Evolutionary conservation across 2,113 vertebrate species (phyloP).

Genomic region (Tympanuchus pallidicinctus): DNA sequence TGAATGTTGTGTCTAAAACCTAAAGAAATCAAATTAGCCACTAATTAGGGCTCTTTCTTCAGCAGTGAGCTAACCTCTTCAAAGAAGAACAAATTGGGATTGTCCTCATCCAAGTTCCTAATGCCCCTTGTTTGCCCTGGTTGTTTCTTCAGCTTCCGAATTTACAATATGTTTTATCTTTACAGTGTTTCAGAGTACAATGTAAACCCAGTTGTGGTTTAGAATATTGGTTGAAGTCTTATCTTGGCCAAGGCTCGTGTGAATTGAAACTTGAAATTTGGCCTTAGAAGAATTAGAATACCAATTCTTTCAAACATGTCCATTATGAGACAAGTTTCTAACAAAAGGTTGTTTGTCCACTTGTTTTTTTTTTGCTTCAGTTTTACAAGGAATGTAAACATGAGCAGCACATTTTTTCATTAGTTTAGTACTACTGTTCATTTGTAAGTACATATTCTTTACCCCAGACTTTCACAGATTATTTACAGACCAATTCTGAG

Average conservation of each 20-base stretch:
- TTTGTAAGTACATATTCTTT: not conserved
- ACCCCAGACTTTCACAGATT: not conserved
- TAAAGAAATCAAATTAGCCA: not conserved
- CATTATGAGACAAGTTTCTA: not conserved
- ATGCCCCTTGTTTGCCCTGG: not conserved
- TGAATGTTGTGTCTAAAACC: not conserved
- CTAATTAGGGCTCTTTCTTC: not conserved
- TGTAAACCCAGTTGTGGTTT: not conserved
- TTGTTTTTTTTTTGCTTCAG: not conserved
- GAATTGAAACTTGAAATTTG: not conserved
- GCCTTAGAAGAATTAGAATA: not conserved
- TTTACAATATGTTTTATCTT: not conserved
- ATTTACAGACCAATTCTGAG: not conserved
- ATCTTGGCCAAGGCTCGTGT: not conserved
- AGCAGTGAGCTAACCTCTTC: not conserved
- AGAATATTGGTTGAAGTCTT: not conserved
- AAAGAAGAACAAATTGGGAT: not conserved
- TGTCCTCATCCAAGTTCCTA: not conserved
- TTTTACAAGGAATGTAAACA: not conserved
- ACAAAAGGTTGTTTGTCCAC: accelerated
- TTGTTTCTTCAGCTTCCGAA: conserved; percentile 5
- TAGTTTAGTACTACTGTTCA: not conserved
- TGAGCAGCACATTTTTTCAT: not conserved
- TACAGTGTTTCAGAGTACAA: not conserved
- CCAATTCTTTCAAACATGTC: not conserved